phyloP scores from a whole-genome alignment of 2,888 invertebrate genomes.

The Andrena hattorfiana region DNA sequence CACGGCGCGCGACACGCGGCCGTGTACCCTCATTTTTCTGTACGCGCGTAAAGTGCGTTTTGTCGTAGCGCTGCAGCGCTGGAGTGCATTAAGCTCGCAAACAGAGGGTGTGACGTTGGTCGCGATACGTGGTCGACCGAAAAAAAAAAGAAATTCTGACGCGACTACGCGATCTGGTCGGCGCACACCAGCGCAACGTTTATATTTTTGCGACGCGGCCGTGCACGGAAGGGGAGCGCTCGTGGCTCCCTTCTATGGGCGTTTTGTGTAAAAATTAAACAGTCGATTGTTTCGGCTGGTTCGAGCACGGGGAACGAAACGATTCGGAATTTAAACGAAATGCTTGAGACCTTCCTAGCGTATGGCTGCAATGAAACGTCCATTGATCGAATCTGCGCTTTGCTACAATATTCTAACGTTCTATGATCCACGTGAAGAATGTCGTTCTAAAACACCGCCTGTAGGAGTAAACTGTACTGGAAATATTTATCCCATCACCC shows the following conservation, averaged over 20 bases:
- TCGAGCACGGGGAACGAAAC: neutral
- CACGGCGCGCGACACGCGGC: constrained; percentile 53
- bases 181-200: constrained; percentile 1
- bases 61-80: constrained; percentile 50
- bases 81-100: constrained; percentile 49
- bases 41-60: constrained; percentile 60
- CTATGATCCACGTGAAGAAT: too few species aligned
- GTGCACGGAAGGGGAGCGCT: neutral
- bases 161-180: constrained; percentile 4
- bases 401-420: too few species aligned
- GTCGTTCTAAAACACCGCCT: too few species aligned
- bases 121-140: neutral
- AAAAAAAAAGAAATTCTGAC: constrained; percentile 36
- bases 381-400: too few species aligned
- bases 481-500: too few species aligned
- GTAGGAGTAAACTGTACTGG: too few species aligned
- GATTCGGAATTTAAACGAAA: neutral
- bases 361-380: too few species aligned
- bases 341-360: too few species aligned
- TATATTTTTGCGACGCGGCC: constrained; percentile 29
- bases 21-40: constrained; percentile 47
- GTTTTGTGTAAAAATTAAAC: constrained; percentile 10
- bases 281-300: neutral
- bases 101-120: neutral
- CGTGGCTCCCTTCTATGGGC: neutral